phyloP scores from a whole-genome alignment of 2,113 vertebrate genomes.

The Leucoraja erinaceus region DNA sequence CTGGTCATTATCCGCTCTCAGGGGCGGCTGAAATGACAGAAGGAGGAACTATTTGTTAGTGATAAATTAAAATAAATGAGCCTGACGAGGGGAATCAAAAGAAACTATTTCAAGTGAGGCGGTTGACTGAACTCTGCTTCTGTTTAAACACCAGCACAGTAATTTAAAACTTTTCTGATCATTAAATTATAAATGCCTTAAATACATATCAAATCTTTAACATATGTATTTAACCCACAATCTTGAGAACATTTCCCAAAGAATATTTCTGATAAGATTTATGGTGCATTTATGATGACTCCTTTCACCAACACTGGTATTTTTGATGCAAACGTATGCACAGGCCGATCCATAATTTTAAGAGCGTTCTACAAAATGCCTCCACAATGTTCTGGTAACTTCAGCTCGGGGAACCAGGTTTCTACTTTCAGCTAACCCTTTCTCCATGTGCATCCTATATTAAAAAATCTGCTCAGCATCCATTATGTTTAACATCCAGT shows the following conservation, averaged over 20 bases:
- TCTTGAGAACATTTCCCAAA: neutral
- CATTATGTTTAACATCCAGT: neutral
- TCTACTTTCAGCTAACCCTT: neutral
- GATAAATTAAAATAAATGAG: neutral
- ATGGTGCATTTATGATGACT: neutral
- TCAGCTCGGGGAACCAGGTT: neutral
- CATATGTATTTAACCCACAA: neutral
- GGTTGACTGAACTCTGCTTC: conserved; percentile 34
- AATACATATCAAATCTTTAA: neutral
- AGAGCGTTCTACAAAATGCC: neutral
- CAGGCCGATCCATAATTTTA: neutral
- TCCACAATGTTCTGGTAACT: neutral
- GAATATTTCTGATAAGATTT: neutral
- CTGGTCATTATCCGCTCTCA: conserved; percentile 72
- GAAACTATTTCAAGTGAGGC: neutral
- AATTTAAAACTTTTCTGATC: neutral
- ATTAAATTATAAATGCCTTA: neutral
- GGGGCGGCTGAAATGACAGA: conserved; percentile 64
- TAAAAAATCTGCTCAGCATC: neutral
- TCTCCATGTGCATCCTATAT: neutral
- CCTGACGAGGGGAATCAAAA: conserved; percentile 7
- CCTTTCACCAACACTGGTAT: neutral
- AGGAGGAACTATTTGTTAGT: conserved; percentile 30
- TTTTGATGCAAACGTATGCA: neutral
- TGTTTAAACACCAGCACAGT: conserved; percentile 28